Base-by-base conservation (phyloP, 2,888 invertebrate species). In the Atherix ibis region DNA sequence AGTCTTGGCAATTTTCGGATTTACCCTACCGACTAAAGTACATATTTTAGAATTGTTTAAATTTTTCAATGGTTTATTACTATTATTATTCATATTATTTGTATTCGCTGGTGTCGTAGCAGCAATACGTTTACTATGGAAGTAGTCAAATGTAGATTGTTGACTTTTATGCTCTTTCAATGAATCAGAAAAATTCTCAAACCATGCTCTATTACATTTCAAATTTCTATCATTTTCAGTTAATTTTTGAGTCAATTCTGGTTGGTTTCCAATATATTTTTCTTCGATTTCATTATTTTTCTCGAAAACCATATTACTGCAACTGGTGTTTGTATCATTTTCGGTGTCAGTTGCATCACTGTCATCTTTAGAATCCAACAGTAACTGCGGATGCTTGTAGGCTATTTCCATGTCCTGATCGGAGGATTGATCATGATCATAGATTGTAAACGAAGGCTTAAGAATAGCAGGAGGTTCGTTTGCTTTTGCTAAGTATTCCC, bases 371-470 rank as follows among this genome's bases (percentile, higher is more conserved):
- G 62, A 58, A 4, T 52, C 47, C 2, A 63, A 57, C 16, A 65
- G 52, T 48, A 62, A 58, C 22, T 53, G 56, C 2, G 64, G 59
- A 35, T 56, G 53, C 22, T 55, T 53, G 51, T 58, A 60, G 6
- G 55, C 55, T 17, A 54, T 48, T 5, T 49, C 46, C 13, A 48
- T 38, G 27, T 46, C 42, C 32, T 43, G 37, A 14, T 31, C 35
- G 9, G 22, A 5, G n/a, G 31, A n/a, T n/a, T n/a, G n/a, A 29
- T 39, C 27, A 31, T 35, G 28, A 24, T 38, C 34, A 34, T 32
- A 41, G 22, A 40, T 18, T 13, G 26, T 26, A 32, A 40, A 40
- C 16, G 40, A 33, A 22, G 44, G 40, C 32, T 38, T 32, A 15
- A 45, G 36, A 22, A 45, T 45, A 14, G 44, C 39, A 18, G 43